Evolutionary conservation across 1,140 invertebrate species (phyloP), one percentile per base, ranked within the genome.

Genomic region (Frieseomelitta varia): DNA sequence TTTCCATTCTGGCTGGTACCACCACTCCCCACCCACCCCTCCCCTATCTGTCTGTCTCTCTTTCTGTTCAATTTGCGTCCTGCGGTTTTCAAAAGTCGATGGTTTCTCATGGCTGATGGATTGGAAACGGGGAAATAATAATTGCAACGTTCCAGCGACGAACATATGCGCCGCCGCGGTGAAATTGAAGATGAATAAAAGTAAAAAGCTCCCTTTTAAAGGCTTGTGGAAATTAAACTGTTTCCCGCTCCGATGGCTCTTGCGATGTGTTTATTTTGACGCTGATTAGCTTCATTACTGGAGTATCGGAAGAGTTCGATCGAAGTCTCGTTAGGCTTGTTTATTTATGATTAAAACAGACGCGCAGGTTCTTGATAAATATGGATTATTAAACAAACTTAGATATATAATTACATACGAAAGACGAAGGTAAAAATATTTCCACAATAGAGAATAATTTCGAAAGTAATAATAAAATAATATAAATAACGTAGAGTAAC

Each of bases 71-170:
- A 76, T 76, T 61, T n/a, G 17, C 34, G 30, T 19, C n/a, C 56
- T 21, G 74, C 74, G 55, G 74, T 61, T 39, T 76, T 47, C 30
- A 58, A 61, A 61, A 76, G 34, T 76, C 34, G 56, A 76, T 39
- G 30, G 14, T n/a, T 27, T 10, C 47, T 53, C 69, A 8, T 17
- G 47, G 69, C 11, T 53, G 69, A 72, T 19, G 69, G 24, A 72
- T 72, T 24, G 69, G n/a, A 53, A 72, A 72, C n/a, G 14, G 10
- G n/a, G 14, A 14, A 71, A 47, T 71, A 71, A 27, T 55, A 55
- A 74, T 74, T 17, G 10, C 15, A 21, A 73, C 47, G 47, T 34
- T 69, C 24, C 14, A 69, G n/a, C 19, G 34, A 69, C 6, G 34
- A 39, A 34, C 3, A 34, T 6, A 15, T 3, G 63, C 10, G 27